Evolutionary conservation across 1,140 invertebrate species (phyloP).

Genomic region (Drosophila ananassae): DNA sequence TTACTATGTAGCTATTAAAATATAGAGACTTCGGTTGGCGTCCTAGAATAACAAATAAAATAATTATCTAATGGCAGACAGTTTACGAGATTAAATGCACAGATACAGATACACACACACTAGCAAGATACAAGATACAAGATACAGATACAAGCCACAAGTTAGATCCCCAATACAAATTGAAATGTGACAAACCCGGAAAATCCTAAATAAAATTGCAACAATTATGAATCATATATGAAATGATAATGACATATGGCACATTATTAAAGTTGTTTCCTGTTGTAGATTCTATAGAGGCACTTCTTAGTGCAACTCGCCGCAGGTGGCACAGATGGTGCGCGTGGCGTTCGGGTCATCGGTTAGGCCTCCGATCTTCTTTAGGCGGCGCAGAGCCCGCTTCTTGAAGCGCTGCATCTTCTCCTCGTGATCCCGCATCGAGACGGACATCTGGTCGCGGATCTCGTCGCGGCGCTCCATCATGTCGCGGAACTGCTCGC

Average conservation of each 20-base stretch:
- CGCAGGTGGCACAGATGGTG: constrained; percentile 4
- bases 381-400: neutral
- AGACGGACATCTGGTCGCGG: neutral
- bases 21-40: constrained; percentile 23
- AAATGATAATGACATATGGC: no score
- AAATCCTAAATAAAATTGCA: constrained; percentile 34
- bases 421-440: neutral
- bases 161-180: constrained; percentile 7
- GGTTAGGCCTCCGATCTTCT: neutral
- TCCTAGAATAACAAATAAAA: constrained; percentile 26
- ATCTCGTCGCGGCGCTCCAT: constrained; percentile 19
- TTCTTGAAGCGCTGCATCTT: neutral
- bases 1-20: constrained; percentile 20
- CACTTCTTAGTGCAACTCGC: neutral
- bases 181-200: constrained; percentile 11
- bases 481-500: constrained; percentile 25
- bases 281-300: neutral
- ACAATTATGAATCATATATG: constrained; percentile 1
- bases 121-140: neutral
- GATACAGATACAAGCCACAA: constrained; percentile 4
- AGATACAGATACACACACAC: constrained; percentile 10
- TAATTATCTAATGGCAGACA: constrained; percentile 1
- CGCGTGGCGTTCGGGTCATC: neutral
- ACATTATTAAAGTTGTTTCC: neutral
- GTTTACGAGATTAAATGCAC: constrained; percentile 32